These are phyloP conservation scores for Teleogryllus oceanicus DNA, from an alignment of 2,888 invertebrate genomes.

Conservation along the genomic window DNA sequence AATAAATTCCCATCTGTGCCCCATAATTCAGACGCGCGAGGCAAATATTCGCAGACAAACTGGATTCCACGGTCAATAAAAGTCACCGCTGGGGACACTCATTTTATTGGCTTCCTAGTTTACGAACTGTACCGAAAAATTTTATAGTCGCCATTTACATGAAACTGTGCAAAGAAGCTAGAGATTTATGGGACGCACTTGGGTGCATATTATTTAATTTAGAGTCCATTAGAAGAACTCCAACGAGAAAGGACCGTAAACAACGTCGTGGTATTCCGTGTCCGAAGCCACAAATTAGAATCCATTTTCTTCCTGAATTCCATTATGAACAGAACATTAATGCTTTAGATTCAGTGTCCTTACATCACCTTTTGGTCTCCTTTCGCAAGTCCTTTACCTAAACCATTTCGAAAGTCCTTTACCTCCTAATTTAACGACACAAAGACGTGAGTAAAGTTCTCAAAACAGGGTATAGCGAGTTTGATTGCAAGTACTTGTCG, in stretches of 20 bases:
- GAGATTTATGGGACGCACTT: constrained; percentile 5
- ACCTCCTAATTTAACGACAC: too few relatives aligned
- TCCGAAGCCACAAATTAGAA: background rate
- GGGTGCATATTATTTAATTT: constrained; percentile 1
- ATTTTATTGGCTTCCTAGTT: background rate
- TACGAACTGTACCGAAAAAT: constrained; percentile 7
- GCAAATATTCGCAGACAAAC: constrained; percentile 18
- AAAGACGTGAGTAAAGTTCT: too few relatives aligned
- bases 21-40: background rate
- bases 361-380: too few relatives aligned
- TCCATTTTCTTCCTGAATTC: background rate
- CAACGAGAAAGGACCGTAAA: background rate
- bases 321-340: too few relatives aligned
- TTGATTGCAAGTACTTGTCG: too few relatives aligned
- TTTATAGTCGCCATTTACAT: constrained; percentile 9
- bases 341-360: too few relatives aligned
- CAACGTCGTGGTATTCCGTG: background rate
- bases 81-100: background rate
- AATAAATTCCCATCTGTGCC: background rate
- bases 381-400: too few relatives aligned
- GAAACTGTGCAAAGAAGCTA: background rate
- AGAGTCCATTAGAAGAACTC: background rate
- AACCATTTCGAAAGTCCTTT: too few relatives aligned
- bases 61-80: constrained; percentile 10
- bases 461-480: too few relatives aligned